Evolutionary conservation across 2,797 vertebrate species (phyloP), one percentile per base, ranked within the genome.

Genomic region (Danio kyathit): DNA sequence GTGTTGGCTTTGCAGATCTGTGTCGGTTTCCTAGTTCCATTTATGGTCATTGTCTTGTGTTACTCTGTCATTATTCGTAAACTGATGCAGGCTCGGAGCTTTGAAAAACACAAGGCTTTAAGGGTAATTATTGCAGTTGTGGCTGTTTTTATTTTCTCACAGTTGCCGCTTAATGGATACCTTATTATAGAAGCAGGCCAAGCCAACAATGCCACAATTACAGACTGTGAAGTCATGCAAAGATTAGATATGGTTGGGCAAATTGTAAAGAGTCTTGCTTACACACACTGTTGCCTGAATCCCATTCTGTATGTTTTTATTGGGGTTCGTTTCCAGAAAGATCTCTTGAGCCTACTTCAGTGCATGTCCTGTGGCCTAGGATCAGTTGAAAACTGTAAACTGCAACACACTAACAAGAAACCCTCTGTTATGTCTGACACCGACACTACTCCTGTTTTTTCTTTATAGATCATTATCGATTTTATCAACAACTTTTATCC

Each of bases 251-350:
- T 97, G 0, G 93, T 89, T 0, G 89, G 94, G 76, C 95, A 96
- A 90, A 82, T 97, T 19, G 94, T 95, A 11, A 96, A 95, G 86
- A 93, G 91, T 77, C 84, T 97, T 0, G 97, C 97, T 2, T 98
- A 94, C 74, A 92, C 94, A 7, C 97, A 97, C 70, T 95, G 96
- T 79, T 98, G 97, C 89, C 90, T 97, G 61, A 98, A 98, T 88
- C 97, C 97, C 0, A 88, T 97, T 77, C 89, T 99, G 71, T 98
- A 97, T 0, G 96, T 94, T 49, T 98, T 99, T 46, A 91, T 96
- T 1, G 97, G 97, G 0, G 93, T 96, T 51, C 91, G 94, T 1
- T 97, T 97, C 92, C 92, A 95, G 57, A 87, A 83, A 21, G 96
- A 95, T 0, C 92, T 99, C 5, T 4, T 94, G 38, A 92, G 84